A percentile compares a stretch with the other conserved stretches of the same genome.
These are phyloP conservation scores for Apogon talboti DNA, from an alignment of 2,797 vertebrate species.

Conservation along the genomic window DNA sequence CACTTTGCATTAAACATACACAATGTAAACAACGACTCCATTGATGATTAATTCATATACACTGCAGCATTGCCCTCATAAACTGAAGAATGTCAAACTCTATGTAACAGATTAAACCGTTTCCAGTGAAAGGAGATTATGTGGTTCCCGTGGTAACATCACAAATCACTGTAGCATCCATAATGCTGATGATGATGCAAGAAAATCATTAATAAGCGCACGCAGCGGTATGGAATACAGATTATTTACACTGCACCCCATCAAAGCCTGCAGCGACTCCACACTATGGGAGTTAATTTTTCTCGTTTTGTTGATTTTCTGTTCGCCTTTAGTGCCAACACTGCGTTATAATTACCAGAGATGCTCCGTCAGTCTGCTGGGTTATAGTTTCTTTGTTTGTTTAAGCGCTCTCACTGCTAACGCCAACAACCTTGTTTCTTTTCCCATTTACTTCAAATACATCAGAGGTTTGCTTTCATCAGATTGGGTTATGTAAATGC, in stretches of 20 bases:
- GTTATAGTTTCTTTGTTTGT: too few relatives aligned
- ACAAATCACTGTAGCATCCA: slow-evolving; percentile 20
- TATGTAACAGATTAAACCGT: not conserved
- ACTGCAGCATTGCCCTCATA: not conserved
- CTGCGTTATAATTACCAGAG: too few relatives aligned
- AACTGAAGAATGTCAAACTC: not conserved
- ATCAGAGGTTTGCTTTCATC: too few relatives aligned
- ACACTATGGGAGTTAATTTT: not conserved
- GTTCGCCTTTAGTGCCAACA: not conserved
- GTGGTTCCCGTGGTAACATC: slow-evolving; percentile 24
- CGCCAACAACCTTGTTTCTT: too few relatives aligned
- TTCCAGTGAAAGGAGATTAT: not conserved
- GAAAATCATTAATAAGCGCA: slow-evolving; percentile 15
- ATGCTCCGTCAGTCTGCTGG: too few relatives aligned
- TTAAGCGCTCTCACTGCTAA: too few relatives aligned
- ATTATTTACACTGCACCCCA: not conserved
- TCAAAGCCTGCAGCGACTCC: not conserved
- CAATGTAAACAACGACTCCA: slow-evolving; percentile 9
- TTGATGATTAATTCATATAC: slow-evolving; percentile 43
- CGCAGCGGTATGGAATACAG: not conserved
- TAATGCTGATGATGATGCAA: slow-evolving; percentile 29
- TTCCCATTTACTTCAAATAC: too few relatives aligned
- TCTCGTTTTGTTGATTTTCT: not conserved
- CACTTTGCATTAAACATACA: slow-evolving; percentile 5
- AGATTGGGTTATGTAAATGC: too few relatives aligned